Evolutionary conservation across 2,113 vertebrate species (phyloP), one percentile per base, ranked within the genome.

Genomic region (Saccopteryx bilineata): DNA sequence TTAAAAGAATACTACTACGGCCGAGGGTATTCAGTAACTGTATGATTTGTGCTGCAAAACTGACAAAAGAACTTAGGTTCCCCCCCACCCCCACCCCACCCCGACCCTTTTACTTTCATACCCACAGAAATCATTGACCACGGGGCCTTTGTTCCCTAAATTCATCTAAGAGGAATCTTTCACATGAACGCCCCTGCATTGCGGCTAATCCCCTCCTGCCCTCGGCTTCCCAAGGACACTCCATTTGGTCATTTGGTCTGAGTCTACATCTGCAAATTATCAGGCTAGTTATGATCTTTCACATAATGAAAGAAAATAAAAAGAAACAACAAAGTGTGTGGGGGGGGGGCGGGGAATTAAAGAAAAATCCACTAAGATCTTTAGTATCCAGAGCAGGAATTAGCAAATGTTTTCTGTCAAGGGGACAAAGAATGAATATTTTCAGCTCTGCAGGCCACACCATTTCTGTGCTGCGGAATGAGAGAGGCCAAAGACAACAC

Each of bases 121-220:
- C 92, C 88, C 96, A 84, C 97, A 95, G 90, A 96, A 90, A 8
- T 94, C 97, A 33, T 97, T 96, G 97, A 78, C 92, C 94, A 54
- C 79, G 39, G 74, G 23, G 87, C 93, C 97, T 98, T 97, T 98
- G 96, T 98, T 95, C 83, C 78, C 72, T 0, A 12, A 84, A 74
- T 94, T 96, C 96, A 95, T 87, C 95, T 86, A 28, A 87, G 91
- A 95, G 96, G 56, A 96, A 96, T 95, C 93, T 90, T 95, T 97
- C 94, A 93, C 96, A 92, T 74, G 39, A 96, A 50, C 83, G 82
- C 23, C 92, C 92, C 68, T 0, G 69, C 94, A 65, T 60, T 61
- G 24, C 60, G 48, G 78, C n/a, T 95, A 84, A 91, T 93, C 84
- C 71, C 71, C 54, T 50, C 82, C 61, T 5, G 71, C 26, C 0